Conservation (phyloP, 2,797 vertebrate genomes). For the Zenarchopterus dispar region DNA sequence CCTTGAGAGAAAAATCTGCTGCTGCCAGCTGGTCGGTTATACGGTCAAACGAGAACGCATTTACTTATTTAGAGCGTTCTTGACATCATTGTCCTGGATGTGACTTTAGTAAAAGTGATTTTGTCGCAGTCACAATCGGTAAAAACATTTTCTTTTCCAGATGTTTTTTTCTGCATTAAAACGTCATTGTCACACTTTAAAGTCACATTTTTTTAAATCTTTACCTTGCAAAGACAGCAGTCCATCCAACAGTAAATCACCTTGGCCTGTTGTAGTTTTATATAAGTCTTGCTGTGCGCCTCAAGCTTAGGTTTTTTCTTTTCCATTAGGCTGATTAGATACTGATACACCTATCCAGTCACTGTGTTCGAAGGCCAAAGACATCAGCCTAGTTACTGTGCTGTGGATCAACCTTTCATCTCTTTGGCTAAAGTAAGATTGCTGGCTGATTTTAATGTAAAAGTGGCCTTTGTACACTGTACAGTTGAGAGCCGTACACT, state of each 20-base stretch:
- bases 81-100: not conserved
- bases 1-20: constrained; percentile 11
- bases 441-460: too few species aligned
- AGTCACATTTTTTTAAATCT: not conserved
- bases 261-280: not conserved
- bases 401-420: constrained; percentile 1
- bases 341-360: constrained; percentile 39
- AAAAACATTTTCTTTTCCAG: too few species aligned
- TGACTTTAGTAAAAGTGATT: not conserved
- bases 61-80: too few species aligned
- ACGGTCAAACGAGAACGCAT: not conserved
- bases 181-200: not conserved
- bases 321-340: constrained; percentile 67
- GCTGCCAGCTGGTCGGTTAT: not conserved
- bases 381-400: constrained; percentile 44
- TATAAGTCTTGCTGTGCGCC: constrained; percentile 9
- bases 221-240: constrained; percentile 3
- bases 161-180: not conserved
- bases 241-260: constrained; percentile 3
- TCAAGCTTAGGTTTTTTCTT: constrained; percentile 5
- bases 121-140: not conserved
- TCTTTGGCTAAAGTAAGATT: constrained; percentile 8
- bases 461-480: too few species aligned
- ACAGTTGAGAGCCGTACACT: not conserved
- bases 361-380: constrained; percentile 41